Base-by-base conservation (phyloP, 2,113 vertebrate genomes). In the Neogobius melanostomus region DNA sequence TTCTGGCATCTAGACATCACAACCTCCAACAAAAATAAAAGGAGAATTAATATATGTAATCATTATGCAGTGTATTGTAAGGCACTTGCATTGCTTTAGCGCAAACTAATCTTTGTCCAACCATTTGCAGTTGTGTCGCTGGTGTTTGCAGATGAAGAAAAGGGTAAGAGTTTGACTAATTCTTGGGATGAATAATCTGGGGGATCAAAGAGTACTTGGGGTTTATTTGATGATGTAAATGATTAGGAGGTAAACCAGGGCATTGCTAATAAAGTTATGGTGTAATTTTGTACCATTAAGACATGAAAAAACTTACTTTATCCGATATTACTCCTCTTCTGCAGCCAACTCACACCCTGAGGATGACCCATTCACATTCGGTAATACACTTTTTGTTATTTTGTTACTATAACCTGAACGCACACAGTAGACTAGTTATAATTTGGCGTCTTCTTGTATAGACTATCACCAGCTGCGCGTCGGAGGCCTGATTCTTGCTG, bases 401-500 rank as follows among this genome's bases (percentile, higher is more conserved):
- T 51, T 42, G 43, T 49, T 10, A 8, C 15, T 4, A 9, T 21
- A 61, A n/a, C 28, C 12, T 44, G 7, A 15, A 5, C 6, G 7
- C 7, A 11, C 10, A 11, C 5, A 11, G 11, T 5, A 9, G 21
- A 21, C 21, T 21, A 2, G 28, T 64, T 60, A 6, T 6, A 28
- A 9, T 3, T 7, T 15, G 28, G 16, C 54, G 49, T 42, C 3
- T 76, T 47, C 73, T n/a, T 74, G 0, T 81, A 48, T 76, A 97
- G 95, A 97, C 75, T 96, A 95, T 87, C 9, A 95, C 54, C 87
- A 86, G 21, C 94, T 97, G 65, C 92, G 91, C 59, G 85, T 95
- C 0, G 92, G 94, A 1, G 95, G 95, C 4, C 88, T 97, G 82
- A 92, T 94, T 62, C 87, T 94, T 4, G 94, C 95, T 0, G 95